These are phyloP conservation scores for Megalonaias nervosa DNA, from an alignment of 1,140 invertebrate species.

Conservation along the genomic window DNA sequence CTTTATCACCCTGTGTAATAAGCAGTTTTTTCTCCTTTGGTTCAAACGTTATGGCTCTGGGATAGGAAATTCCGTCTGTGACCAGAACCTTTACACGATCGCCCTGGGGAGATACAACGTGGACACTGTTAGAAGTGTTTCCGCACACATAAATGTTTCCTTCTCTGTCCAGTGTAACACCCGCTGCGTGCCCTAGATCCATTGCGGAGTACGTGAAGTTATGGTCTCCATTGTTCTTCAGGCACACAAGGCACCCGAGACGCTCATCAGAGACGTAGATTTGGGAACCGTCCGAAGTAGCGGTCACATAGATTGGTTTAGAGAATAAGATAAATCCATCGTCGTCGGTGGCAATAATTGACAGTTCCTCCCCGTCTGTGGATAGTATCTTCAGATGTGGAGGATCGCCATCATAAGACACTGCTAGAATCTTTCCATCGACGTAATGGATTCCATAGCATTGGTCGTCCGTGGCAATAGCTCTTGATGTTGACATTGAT, in stretches of 20 bases:
- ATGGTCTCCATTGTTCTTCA: slow-evolving; percentile 29
- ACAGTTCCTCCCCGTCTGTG: slow-evolving; percentile 13
- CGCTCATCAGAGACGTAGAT: slow-evolving; percentile 32
- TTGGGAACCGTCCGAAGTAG: not conserved
- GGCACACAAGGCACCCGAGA: slow-evolving; percentile 24
- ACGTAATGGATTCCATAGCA: slow-evolving; percentile 26
- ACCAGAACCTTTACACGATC: slow-evolving; percentile 26
- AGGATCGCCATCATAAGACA: slow-evolving; percentile 32
- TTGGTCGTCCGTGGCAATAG: slow-evolving; percentile 23
- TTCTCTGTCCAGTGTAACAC: slow-evolving; percentile 9
- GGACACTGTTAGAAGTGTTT: slow-evolving; percentile 20
- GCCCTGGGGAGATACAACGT: slow-evolving; percentile 14
- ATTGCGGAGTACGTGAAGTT: slow-evolving; percentile 27
- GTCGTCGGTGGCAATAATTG: slow-evolving; percentile 28
- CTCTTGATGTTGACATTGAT: not conserved
- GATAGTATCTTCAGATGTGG: slow-evolving; percentile 28
- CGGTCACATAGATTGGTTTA: slow-evolving; percentile 31
- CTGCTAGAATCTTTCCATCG: slow-evolving; percentile 22
- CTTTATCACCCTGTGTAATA: slow-evolving; percentile 31
- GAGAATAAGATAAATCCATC: slow-evolving; percentile 29
- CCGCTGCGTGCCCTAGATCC: slow-evolving; percentile 24
- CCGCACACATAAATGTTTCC: slow-evolving; percentile 33
- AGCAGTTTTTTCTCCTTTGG: slow-evolving; percentile 26
- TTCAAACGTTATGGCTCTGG: slow-evolving; percentile 26
- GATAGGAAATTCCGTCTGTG: slow-evolving; percentile 19